These are phyloP conservation scores for Leptinotarsa rubiginosa DNA, from an alignment of 2,888 invertebrate genomes.

Conservation along the genomic window DNA sequence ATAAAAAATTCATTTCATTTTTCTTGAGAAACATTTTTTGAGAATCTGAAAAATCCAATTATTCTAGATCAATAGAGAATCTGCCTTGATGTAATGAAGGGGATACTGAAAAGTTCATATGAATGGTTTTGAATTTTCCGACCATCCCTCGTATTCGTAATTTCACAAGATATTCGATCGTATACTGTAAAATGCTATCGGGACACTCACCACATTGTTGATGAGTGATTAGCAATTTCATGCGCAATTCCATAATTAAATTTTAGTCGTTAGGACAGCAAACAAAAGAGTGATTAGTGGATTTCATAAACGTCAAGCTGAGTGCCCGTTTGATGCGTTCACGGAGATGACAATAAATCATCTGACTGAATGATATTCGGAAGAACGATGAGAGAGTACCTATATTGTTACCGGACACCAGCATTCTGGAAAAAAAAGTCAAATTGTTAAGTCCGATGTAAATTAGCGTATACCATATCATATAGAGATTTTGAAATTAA, in stretches of 20 bases:
- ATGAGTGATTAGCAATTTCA: constrained; percentile 13
- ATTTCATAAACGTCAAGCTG: constrained; percentile 13
- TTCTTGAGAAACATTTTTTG: no score
- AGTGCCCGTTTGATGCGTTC: constrained; percentile 1
- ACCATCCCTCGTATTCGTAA: neutral
- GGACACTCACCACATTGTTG: neutral
- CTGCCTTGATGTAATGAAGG: no score
- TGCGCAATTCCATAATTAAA: constrained; percentile 1
- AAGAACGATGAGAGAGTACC: neutral
- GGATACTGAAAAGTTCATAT: no score
- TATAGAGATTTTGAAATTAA: no score
- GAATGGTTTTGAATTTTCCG: no score
- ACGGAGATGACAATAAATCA: constrained; percentile 13
- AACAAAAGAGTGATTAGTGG: constrained; percentile 17
- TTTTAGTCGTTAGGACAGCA: neutral
- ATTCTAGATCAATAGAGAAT: no score
- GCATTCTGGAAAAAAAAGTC: no score
- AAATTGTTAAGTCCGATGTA: no score
- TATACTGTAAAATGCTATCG: constrained; percentile 5
- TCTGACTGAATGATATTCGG: neutral
- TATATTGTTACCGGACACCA: no score
- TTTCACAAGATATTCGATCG: neutral
- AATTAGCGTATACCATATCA: no score
- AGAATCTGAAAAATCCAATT: no score
- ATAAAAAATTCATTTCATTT: no score